These are phyloP conservation scores for Cynodonichthys magdalenae DNA, from an alignment of 2,797 vertebrate species.

Conservation along the genomic window DNA sequence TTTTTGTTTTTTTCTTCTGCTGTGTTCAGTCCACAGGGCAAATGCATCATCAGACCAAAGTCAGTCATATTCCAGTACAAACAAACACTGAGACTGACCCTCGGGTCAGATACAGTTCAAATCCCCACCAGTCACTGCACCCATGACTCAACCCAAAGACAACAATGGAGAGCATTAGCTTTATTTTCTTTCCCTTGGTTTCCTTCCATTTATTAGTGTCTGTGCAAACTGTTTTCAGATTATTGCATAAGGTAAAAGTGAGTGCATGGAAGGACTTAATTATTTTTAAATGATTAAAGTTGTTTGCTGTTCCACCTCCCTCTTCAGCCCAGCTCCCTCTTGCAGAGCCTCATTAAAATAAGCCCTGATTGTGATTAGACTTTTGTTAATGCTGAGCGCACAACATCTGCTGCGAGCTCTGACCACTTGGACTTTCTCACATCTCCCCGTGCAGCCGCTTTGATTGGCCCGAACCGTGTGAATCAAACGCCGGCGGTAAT, in stretches of 20 bases:
- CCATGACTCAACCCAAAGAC: constrained; percentile 72
- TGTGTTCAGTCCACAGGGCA: constrained; percentile 64
- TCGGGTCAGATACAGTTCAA: constrained; percentile 67
- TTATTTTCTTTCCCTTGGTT: constrained; percentile 63
- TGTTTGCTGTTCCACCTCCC: constrained; percentile 31
- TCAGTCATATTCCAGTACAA: constrained; percentile 77
- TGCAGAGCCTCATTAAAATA: constrained; percentile 53
- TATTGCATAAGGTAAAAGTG: constrained; percentile 44
- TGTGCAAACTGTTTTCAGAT: constrained; percentile 33
- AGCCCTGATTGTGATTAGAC: constrained; percentile 72
- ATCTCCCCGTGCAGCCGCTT: constrained; percentile 30
- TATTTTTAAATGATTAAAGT: constrained; percentile 47
- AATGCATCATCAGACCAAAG: constrained; percentile 76
- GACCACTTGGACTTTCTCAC: constrained; percentile 42
- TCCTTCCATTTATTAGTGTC: constrained; percentile 48
- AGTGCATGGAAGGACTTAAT: constrained; percentile 31
- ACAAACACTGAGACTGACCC: constrained; percentile 70
- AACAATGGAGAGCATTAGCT: constrained; percentile 67
- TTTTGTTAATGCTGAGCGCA: constrained; percentile 60
- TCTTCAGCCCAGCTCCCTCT: constrained; percentile 36
- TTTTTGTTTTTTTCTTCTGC: constrained; percentile 58
- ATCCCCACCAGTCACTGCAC: constrained; percentile 63
- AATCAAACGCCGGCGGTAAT: constrained; percentile 43
- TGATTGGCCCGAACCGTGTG: constrained; percentile 47
- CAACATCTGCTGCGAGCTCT: constrained; percentile 65